Conservation (phyloP, 2,888 invertebrate species). For the Drosophila mettleri region DNA sequence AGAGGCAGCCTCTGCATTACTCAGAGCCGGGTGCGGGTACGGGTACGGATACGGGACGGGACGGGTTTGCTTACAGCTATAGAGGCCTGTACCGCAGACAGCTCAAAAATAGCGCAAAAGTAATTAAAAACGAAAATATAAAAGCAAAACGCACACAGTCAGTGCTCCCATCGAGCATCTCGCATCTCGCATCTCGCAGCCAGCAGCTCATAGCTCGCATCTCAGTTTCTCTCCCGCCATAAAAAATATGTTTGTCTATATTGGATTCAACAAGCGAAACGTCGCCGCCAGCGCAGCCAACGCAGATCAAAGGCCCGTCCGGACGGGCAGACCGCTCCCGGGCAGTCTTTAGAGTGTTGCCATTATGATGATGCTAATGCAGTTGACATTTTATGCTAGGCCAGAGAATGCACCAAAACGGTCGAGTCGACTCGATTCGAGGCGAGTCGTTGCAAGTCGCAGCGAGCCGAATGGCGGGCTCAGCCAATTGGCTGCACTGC, state of each 20-base stretch:
- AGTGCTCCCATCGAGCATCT: constrained; percentile 18
- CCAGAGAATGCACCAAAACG: constrained; percentile 49
- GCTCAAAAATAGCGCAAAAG: constrained; percentile 79
- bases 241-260: constrained; percentile 71
- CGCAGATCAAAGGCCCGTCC: constrained; percentile 60
- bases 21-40: constrained; percentile 27
- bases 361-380: constrained; percentile 78
- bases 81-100: constrained; percentile 56
- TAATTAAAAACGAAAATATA: constrained; percentile 78
- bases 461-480: constrained; percentile 28
- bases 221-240: constrained; percentile 39
- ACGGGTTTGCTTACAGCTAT: constrained; percentile 13
- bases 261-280: constrained; percentile 80
- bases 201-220: constrained; percentile 13
- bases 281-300: constrained; percentile 39
- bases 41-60: constrained; percentile 1
- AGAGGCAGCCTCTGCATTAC: constrained; percentile 57
- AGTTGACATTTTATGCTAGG: constrained; percentile 76
- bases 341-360: constrained; percentile 61
- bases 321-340: constrained; percentile 38
- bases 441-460: constrained; percentile 4
- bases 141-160: constrained; percentile 58
- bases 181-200: constrained; percentile 1
- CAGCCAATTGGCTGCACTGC: constrained; percentile 23
- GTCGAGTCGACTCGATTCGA: not conserved